These are phyloP conservation scores for Pyrrhosoma nymphula DNA, from an alignment of 2,888 invertebrate genomes.

Conservation along the genomic window DNA sequence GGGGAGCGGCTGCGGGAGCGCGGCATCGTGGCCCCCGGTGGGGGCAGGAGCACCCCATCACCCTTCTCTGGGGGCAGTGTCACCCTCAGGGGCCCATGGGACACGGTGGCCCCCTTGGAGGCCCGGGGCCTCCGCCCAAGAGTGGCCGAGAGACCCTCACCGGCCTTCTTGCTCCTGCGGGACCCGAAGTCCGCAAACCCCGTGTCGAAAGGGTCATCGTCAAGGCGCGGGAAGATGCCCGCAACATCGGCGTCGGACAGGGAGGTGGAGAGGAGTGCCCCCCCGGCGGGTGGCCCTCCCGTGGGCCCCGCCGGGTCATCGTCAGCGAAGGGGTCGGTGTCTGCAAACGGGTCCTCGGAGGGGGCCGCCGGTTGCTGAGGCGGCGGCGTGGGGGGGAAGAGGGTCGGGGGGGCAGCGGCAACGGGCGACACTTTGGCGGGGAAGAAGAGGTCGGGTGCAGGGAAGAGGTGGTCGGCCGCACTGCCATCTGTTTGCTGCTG, in stretches of 20 bases:
- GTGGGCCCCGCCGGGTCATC: constrained; percentile 72
- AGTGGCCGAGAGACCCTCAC: constrained; percentile 74
- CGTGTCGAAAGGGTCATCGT: constrained; percentile 82
- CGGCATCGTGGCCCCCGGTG: constrained; percentile 71
- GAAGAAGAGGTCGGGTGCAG: background rate
- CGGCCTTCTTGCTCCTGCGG: background rate
- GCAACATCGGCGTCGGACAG: constrained; percentile 82
- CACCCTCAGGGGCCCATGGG: constrained; percentile 85
- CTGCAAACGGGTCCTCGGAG: constrained; percentile 85
- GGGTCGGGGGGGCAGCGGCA: constrained; percentile 84
- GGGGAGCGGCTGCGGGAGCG: constrained; percentile 70
- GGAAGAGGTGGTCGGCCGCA: background rate
- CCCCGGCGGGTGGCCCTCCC: constrained; percentile 78
- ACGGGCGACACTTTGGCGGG: constrained; percentile 74
- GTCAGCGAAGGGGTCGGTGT: constrained; percentile 84
- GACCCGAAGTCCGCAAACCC: constrained; percentile 77
- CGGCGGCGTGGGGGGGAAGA: constrained; percentile 86
- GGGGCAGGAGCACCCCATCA: constrained; percentile 69
- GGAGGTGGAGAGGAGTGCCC: constrained; percentile 80
- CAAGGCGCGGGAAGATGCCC: constrained; percentile 55
- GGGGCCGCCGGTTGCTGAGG: constrained; percentile 83
- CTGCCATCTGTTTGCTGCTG: background rate
- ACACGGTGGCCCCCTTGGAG: constrained; percentile 70
- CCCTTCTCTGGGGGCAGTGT: constrained; percentile 83
- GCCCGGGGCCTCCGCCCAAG: constrained; percentile 64